Base-by-base conservation (phyloP, 2,797 vertebrate genomes). In the Limosa lapponica region DNA sequence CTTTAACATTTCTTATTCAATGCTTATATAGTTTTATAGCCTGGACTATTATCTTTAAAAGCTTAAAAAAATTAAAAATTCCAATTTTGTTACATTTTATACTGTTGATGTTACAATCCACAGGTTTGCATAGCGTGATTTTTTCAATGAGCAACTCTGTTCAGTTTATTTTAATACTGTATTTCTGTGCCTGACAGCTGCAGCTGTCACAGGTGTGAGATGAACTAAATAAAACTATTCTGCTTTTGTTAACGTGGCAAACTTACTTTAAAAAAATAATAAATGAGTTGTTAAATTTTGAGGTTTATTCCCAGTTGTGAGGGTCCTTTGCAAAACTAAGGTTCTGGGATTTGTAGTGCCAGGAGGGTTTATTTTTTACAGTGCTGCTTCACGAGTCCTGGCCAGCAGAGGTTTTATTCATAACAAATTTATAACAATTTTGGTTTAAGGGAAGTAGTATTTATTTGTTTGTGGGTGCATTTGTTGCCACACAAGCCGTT, bases 1-100 rank as follows among this genome's bases (percentile, higher is more conserved):
- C 98, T 98, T 97, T 99, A 99, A 98, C 97, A 97, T 98, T 98
- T 98, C 97, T 98, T 98, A 97, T 97, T 96, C 97, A 97, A 96
- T 95, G 95, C 97, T 98, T 98, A 97, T 98, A 98, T 98, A 98
- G 96, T 97, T 98, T 98, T 98, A 97, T 96, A 97, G 97, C 95
- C 96, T 84, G 86, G 97, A 96, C 95, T 96, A 95, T 97, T 98
- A 96, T 98, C 97, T 98, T 98, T 98, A 93, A 94, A 92, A 98
- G 94, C 93, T 96, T 86, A 90, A 96, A 95, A 94, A 95, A 91
- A 61, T 93, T 96, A 51, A 98, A 92, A 96, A 89, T 91, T 92
- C 73, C 89, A 34, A 90, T 92, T 96, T 96, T 95, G 95, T 96
- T 96, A 94, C 96, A 95, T 98, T 98, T 93, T 97, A 97, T 97